A percentile compares a stretch with the other conserved stretches of the same genome.
Conservation (phyloP, 2,888 invertebrate genomes). For the Neoaliturus tenellus region DNA sequence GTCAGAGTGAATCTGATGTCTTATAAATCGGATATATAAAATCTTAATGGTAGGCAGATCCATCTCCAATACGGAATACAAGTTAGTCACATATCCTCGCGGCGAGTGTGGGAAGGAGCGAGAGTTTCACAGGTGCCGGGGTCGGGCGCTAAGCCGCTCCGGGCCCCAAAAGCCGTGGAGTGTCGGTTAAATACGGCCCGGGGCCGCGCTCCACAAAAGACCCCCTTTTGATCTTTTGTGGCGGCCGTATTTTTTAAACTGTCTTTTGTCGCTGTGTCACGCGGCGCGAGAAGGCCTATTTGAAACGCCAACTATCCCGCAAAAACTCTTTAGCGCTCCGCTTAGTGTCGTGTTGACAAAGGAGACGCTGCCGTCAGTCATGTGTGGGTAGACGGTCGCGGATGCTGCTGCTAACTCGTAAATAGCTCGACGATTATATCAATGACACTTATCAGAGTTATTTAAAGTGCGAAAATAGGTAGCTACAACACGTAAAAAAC, state of each 20-base stretch:
- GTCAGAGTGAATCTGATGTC: too few relatives aligned
- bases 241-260: slow-evolving; percentile 43
- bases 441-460: too few relatives aligned
- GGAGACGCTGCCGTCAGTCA: neutral
- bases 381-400: neutral
- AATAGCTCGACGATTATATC: too few relatives aligned
- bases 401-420: too few relatives aligned
- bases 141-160: slow-evolving; percentile 4
- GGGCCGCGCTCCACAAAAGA: neutral
- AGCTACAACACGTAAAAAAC: too few relatives aligned
- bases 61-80: neutral
- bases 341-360: neutral
- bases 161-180: slow-evolving; percentile 30
- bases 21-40: too few relatives aligned
- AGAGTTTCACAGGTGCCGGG: neutral
- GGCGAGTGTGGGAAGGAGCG: neutral
- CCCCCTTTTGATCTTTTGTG: slow-evolving; percentile 48
- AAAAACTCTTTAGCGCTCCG: neutral
- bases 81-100: neutral
- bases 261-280: slow-evolving; percentile 36
- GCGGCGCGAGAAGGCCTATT: slow-evolving; percentile 23
- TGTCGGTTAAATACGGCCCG: slow-evolving; percentile 44
- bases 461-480: too few relatives aligned
- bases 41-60: too few relatives aligned
- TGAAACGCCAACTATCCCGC: slow-evolving; percentile 4